A percentile compares a stretch with the other conserved stretches of the same genome.
Evolutionary conservation across 37 sponge, comb jelly and placozoan species (phyloP).

Genomic region (Axinella damicornis): DNA sequence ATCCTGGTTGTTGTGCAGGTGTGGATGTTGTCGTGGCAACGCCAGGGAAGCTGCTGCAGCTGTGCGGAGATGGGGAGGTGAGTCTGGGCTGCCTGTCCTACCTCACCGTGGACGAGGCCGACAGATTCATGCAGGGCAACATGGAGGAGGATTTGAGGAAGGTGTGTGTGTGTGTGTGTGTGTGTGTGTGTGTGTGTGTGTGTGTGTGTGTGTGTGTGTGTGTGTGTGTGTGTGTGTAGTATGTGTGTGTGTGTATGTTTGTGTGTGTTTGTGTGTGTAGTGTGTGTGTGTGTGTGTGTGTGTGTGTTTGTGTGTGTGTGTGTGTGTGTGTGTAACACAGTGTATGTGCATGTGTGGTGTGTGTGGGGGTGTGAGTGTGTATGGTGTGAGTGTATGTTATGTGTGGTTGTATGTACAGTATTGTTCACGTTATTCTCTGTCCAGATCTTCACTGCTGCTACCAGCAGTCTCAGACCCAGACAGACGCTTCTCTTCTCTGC

Average conservation of each 20-base stretch:
- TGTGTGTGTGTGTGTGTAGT: neutral
- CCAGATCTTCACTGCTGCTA: slow-evolving; percentile 19
- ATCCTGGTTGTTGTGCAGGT: neutral
- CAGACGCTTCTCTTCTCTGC: slow-evolving; percentile 57
- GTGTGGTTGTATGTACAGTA: neutral
- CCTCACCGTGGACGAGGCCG: slow-evolving; percentile 48
- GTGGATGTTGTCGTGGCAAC: slow-evolving; percentile 57
- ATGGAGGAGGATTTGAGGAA: slow-evolving; percentile 55
- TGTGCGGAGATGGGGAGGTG: neutral
- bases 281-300: slow-evolving; percentile 20
- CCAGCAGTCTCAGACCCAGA: slow-evolving; percentile 11
- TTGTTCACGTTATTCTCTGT: too few relatives aligned
- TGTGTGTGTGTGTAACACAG: neutral
- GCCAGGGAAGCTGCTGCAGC: slow-evolving; percentile 51
- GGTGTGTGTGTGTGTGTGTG: slow-evolving; percentile 22
- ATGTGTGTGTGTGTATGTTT: slow-evolving; percentile 15
- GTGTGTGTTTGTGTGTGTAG: slow-evolving; percentile 28
- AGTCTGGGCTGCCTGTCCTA: slow-evolving; percentile 20
- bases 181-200: slow-evolving; percentile 22
- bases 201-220: neutral
- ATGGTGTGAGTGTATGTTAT: too few relatives aligned
- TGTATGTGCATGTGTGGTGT: neutral
- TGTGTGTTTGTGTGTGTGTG: slow-evolving; percentile 13
- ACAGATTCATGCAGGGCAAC: slow-evolving; percentile 30
- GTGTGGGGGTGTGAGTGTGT: too few relatives aligned